Evolutionary conservation across 2,113 vertebrate species (phyloP).

Genomic region (Corydoras sp.): DNA sequence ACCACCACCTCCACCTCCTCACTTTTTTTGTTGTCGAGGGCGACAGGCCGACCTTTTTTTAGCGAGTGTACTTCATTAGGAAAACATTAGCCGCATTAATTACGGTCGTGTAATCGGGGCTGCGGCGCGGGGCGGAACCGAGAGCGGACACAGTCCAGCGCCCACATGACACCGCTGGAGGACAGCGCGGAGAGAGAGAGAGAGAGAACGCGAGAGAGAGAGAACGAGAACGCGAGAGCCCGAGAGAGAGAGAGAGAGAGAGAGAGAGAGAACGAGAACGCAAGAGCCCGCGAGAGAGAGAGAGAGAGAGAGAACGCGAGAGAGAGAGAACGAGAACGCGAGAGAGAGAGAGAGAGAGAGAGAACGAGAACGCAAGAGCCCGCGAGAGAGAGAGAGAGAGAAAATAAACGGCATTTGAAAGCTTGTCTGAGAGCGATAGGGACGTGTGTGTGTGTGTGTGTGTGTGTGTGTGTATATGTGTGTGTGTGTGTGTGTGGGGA

Average conservation of each 20-base stretch:
- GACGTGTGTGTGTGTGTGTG: neutral
- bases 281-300: neutral
- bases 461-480: too few relatives aligned
- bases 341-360: slow-evolving; percentile 2
- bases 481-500: neutral
- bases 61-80: slow-evolving; percentile 37
- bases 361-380: neutral
- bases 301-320: neutral
- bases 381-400: neutral
- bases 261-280: too few relatives aligned
- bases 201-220: neutral
- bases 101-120: slow-evolving; percentile 38
- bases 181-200: slow-evolving; percentile 18
- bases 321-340: neutral
- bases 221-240: neutral
- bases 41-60: neutral
- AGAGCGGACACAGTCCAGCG: slow-evolving; percentile 37
- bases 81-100: slow-evolving; percentile 42
- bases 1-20: too few relatives aligned
- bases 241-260: neutral
- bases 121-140: slow-evolving; percentile 39
- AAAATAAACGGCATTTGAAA: neutral
- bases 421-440: neutral
- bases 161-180: slow-evolving; percentile 29
- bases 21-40: too few relatives aligned